Percentiles rank a stretch among this genome's conserved stretches.
phyloP scores from a whole-genome alignment of 2,888 invertebrate genomes.

The Lumbricus terrestris region DNA sequence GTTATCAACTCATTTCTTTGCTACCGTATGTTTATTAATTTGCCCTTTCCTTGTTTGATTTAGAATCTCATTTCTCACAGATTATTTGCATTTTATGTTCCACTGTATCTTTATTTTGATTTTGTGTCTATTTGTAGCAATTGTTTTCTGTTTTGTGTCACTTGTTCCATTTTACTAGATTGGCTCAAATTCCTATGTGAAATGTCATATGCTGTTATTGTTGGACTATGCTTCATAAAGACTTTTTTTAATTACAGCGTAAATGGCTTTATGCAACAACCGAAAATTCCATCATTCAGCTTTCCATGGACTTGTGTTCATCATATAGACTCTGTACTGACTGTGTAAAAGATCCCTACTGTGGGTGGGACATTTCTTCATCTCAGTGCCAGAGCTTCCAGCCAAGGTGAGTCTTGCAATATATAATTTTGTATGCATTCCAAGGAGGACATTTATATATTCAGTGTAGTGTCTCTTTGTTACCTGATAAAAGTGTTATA shows the following conservation, averaged over 20 bases:
- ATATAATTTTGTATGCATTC: neutral
- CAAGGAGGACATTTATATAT: neutral
- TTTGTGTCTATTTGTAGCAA: too few relatives aligned
- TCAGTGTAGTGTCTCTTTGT: neutral
- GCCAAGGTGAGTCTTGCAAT: neutral
- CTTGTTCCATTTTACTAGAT: too few relatives aligned
- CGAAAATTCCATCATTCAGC: neutral
- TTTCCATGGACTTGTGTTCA: neutral
- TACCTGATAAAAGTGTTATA: neutral
- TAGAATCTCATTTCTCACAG: too few relatives aligned
- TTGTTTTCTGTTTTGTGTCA: too few relatives aligned
- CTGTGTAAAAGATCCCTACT: conserved; percentile 5
- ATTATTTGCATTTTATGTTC: too few relatives aligned
- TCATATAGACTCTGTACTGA: conserved; percentile 8
- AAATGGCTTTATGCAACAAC: conserved; percentile 12
- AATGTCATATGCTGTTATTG: neutral
- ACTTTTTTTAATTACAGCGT: neutral
- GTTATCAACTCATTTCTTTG: too few relatives aligned
- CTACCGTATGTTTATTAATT: too few relatives aligned
- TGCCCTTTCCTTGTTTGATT: too few relatives aligned
- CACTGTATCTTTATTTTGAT: too few relatives aligned
- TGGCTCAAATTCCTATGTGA: neutral
- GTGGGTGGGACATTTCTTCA: conserved; percentile 9
- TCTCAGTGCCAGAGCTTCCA: neutral
- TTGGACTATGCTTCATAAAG: neutral